Evolutionary conservation across 2,113 vertebrate species (phyloP), one percentile per base, ranked within the genome.

Genomic region (Prunella himalayana): DNA sequence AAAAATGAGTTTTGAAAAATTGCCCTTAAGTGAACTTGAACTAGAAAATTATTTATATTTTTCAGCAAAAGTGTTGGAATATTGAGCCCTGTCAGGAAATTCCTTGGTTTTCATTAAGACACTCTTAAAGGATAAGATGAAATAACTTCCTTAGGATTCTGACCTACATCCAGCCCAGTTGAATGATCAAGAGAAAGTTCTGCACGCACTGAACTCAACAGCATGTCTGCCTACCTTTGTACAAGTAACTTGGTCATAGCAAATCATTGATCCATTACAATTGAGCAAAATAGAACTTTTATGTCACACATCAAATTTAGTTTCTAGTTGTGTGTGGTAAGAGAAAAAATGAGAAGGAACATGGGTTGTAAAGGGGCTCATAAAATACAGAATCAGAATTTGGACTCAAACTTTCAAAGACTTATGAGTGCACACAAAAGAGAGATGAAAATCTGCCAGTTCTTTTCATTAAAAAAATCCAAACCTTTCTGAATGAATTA

Each of bases 1-100:
- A 23, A 86, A 86, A 86, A 82, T 12, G 3, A 83, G 9, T 37
- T 78, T 83, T 56, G 13, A 71, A 70, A 66, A 80, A 4, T 95
- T 93, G 28, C 51, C 47, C 70, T 65, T 82, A 90, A 82, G 24
- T 87, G 53, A 97, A 97, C 66, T 84, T 90, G 44, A 90, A 78
- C 72, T 82, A 81, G 22, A 82, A 84, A 39, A 21, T 79, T 47
- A 92, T 88, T 42, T 66, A 35, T 80, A 79, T 94, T 94, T 94
- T 93, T 92, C 54, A 82, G 51, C 76, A 93, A 80, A 90, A 51
- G 27, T 64, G 54, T 54, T 53, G 27, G 57, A 95, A 88, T 85
- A 86, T 57, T 57, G 93, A 86, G 21, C 2, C 23, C 42, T 81
- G 86, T 50, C 53, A 94, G 65, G 65, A 86, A 93, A 79, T 82